Evolutionary conservation across 1,140 invertebrate species (phyloP), one percentile per base, ranked within the genome.

Genomic region (Apis cerana): DNA sequence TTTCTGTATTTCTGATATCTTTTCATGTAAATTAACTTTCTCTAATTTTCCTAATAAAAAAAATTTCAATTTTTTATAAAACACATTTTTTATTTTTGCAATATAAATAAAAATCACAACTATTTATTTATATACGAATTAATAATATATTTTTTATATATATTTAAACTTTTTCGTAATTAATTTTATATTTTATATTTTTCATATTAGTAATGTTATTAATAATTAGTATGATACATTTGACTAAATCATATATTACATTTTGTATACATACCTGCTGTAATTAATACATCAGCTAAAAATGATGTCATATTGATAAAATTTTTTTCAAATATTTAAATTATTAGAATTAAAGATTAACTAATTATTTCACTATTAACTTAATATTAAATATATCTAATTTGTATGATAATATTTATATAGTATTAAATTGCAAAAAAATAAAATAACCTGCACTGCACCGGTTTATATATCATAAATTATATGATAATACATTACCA

Each of bases 1-100:
- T 83, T 94, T 94, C 80, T 94, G 91, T 58, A 96, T 92, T 52
- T 95, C 86, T 10, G 91, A 86, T 81, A 96, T 95, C 89, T 95
- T 96, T 68, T 95, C 94, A 79, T 92, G 88, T 4, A 94, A 85
- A 80, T 93, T 88, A 15, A 88, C 71, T 17, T 92, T 91, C 74
- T 93, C 91, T 10, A 91, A 81, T 82, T 90, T 80, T 27, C 91
- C 92, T 92, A 65, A 12, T 59, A 8, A 21, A 21, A 21, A 0
- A 23, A 9, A 7, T 75, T 68, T 68, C 8, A 23, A 54, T 21
- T 27, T 50, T 64, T 3, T 23, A n/a, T n/a, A 52, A 68, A 48
- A 48, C 3, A 1, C 4, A n/a, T 48, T 50, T n/a, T 50, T 48
- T 43, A 48, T n/a, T 67, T 67, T 21, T 19, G 11, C 1, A 10